Evolutionary conservation across 2,888 invertebrate species (phyloP).

Genomic region (Tetropium fuscum): DNA sequence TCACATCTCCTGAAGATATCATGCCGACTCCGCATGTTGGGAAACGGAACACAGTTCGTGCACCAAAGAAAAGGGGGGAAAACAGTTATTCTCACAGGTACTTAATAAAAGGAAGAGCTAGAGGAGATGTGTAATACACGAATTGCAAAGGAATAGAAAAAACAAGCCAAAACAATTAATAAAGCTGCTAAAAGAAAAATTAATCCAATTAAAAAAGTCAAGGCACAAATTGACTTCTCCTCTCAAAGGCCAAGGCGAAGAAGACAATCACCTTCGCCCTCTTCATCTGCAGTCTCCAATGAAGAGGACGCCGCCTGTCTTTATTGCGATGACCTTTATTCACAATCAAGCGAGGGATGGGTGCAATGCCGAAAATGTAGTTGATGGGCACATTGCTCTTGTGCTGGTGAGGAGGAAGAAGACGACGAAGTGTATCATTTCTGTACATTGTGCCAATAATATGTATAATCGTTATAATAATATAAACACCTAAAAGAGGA

Average conservation of each 20-base stretch:
- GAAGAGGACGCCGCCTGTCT: slow-evolving; percentile 12
- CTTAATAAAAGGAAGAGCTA: slow-evolving; percentile 1
- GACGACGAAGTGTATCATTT: neutral
- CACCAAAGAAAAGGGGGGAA: slow-evolving; percentile 5
- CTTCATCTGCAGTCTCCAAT: slow-evolving; percentile 4
- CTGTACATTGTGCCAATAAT: slow-evolving; percentile 6
- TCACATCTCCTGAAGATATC: slow-evolving; percentile 11
- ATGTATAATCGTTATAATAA: too few relatives aligned
- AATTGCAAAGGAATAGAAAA: neutral
- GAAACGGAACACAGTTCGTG: slow-evolving; percentile 2
- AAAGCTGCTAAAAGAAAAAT: slow-evolving; percentile 3
- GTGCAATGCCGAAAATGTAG: neutral
- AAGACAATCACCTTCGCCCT: neutral
- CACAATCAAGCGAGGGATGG: slow-evolving; percentile 11
- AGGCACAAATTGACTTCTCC: too few relatives aligned
- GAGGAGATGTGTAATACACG: neutral
- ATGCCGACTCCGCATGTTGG: slow-evolving; percentile 8
- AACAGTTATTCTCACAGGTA: slow-evolving; percentile 7
- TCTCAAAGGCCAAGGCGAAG: neutral
- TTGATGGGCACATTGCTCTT: slow-evolving; percentile 10
- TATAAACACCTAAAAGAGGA: too few relatives aligned
- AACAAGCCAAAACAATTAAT: neutral
- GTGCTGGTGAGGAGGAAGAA: slow-evolving; percentile 11
- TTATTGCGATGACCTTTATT: slow-evolving; percentile 9
- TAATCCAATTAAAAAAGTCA: neutral